Base-by-base conservation (phyloP, 2,888 invertebrate species). In the Zonitis immaculata region DNA sequence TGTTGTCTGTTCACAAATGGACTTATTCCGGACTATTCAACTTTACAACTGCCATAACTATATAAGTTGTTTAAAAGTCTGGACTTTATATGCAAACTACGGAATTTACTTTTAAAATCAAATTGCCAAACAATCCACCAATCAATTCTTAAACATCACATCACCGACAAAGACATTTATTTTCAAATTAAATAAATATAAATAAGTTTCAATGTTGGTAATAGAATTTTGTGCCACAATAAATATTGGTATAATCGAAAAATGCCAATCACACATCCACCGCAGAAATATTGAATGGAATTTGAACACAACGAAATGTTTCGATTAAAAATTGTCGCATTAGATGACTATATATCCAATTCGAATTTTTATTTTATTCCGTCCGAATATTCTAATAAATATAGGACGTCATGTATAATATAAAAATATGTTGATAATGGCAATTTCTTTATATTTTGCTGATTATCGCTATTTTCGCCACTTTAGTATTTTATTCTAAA, bases 171-270 rank as follows among this genome's bases (percentile, higher is more conserved):
- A n/a, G n/a, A n/a, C n/a, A n/a, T n/a, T n/a, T n/a, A n/a, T n/a
- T 42, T 47, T 42, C 47, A 14, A 27, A 47, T 51, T 25, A 39
- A 47, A 47, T 25, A 12, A 22, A 48, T 42, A 48, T 48, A 48
- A 48, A 48, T 48, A 48, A 45, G 35, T 44, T 32, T 25, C 16
- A 22, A 30, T 50, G 35, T 32, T 45, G 35, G 18, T 6, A 44
- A 44, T 28, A 42, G 25, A 47, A 9, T 49, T 62, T 62, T 57
- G 47, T 58, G 60, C 54, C 59, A 57, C 56, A 59, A 65, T 65
- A 68, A 66, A 67, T 67, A 68, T 62, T 63, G 63, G 66, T 64
- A 65, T 65, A 69, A 69, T 67, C 62, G 63, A 63, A 64, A 66
- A 67, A 67, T 61, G 67, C 67, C 69, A 69, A 62, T 67, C 63